Base-by-base conservation (phyloP, 1,140 invertebrate species). In the Atta texana region DNA sequence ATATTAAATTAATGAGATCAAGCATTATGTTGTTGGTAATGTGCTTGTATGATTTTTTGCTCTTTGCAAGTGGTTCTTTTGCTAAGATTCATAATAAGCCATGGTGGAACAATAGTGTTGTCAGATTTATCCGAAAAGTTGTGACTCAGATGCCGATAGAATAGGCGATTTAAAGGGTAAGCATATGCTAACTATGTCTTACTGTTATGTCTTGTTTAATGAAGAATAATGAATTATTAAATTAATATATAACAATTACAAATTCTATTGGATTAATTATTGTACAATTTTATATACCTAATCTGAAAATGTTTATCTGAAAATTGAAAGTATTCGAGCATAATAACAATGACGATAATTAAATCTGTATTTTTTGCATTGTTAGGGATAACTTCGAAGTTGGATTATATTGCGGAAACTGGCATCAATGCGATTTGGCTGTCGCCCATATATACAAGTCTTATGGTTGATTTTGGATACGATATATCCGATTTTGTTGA, bases 101-200 rank as follows among this genome's bases (percentile, higher is more conserved):
- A 86, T 98, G 97, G 97, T 98, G 97, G 97, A 96, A 97, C 89
- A 96, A 96, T n/a, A 96, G 96, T 0, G 24, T 24, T 24, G 96
- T 98, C 97, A 98, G 93, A 96, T 98, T 68, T 97, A 98, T 92
- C 97, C 97, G 0, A 94, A 97, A 66, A 98, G 97, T 51, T 96
- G 95, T 88, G 98, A 98, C 92, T 96, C 96, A 61, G 95, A 97
- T 92, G 96, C 96, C 6, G 97, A 98, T 95, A 97, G 98, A 5
- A 95, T 97, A 66, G 97, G 98, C 0, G 97, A 98, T 94, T 90
- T 98, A 6, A 95, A 96, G 93, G 97, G 97, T 97, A 92, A 92
- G 63, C 28, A 59, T 24, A 18, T 57, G 2, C 5, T 6, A 57
- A 57, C 8, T 12, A 6, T 53, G 4, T 69, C 16, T 68, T 21